phyloP scores from a whole-genome alignment of 2,113 vertebrate species.

The Erinaceus europaeus region DNA sequence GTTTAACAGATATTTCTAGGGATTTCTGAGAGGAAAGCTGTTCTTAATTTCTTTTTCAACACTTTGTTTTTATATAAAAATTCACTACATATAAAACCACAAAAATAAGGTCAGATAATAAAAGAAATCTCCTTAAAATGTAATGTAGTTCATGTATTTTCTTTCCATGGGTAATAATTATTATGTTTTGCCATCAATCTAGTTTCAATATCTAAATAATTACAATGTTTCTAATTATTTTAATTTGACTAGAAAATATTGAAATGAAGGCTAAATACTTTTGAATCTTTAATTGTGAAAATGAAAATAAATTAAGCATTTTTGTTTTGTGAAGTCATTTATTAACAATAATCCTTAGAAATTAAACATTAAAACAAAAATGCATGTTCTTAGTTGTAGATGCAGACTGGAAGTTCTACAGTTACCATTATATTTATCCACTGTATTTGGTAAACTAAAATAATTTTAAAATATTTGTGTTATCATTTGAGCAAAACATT shows the following conservation, averaged over 20 bases:
- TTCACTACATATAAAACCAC: no score
- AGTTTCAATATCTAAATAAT: conserved; percentile 52
- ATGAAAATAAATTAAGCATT: conserved; percentile 65
- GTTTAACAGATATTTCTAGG: no score
- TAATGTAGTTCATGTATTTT: conserved; percentile 43
- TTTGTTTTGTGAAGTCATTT: conserved; percentile 61
- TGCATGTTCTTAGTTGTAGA: no score
- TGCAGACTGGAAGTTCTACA: not conserved
- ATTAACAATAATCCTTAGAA: not conserved
- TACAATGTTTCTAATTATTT: conserved; percentile 62
- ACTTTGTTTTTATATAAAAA: no score
- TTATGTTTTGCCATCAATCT: conserved; percentile 60
- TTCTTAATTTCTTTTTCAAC: no score
- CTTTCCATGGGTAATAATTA: conserved; percentile 61
- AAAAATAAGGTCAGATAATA: no score
- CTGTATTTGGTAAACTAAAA: not conserved
- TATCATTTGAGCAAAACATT: not conserved
- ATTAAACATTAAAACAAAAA: conserved; percentile 52
- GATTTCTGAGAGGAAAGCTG: no score
- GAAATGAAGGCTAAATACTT: conserved; percentile 56
- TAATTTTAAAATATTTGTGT: not conserved
- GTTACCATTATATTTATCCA: not conserved
- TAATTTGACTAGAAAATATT: conserved; percentile 59
- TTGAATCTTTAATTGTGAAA: conserved; percentile 44
- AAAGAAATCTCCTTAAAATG: no score